Evolutionary conservation across 1,140 invertebrate genomes (phyloP).

Genomic region (Phthorimaea operculella): DNA sequence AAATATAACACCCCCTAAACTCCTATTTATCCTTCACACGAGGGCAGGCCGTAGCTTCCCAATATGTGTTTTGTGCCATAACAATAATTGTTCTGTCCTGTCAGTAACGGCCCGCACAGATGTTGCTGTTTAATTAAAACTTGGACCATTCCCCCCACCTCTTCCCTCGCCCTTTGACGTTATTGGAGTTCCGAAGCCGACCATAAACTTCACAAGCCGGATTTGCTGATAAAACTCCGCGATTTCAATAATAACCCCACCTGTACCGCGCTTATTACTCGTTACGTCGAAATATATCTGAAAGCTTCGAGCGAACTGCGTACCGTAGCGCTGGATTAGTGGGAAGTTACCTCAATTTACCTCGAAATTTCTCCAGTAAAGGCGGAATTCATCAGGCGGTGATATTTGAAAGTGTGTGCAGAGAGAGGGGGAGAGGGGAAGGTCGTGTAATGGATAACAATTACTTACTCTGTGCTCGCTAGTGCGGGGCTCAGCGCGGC

Average conservation of each 20-base stretch:
- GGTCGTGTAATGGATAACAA: constrained; percentile 18
- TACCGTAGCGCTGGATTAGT: too few relatives aligned
- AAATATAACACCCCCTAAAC: too few relatives aligned
- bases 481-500: neutral
- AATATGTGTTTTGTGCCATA: constrained; percentile 35
- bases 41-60: constrained; percentile 7
- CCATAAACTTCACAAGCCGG: constrained; percentile 28
- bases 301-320: neutral
- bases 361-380: neutral
- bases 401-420: neutral
- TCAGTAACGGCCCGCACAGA: constrained; percentile 41
- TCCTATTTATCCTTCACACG: too few relatives aligned
- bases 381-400: constrained; percentile 3
- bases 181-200: constrained; percentile 36
- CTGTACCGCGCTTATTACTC: constrained; percentile 9
- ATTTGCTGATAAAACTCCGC: constrained; percentile 21
- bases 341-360: neutral
- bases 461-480: constrained; percentile 8
- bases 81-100: constrained; percentile 51
- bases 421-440: neutral
- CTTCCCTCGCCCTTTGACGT: constrained; percentile 37
- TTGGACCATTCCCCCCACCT: constrained; percentile 40
- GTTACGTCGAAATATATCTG: constrained; percentile 3
- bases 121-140: constrained; percentile 61
- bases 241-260: constrained; percentile 23